Base-by-base conservation (phyloP, 2,888 invertebrate genomes). In the Chirona hameri region DNA sequence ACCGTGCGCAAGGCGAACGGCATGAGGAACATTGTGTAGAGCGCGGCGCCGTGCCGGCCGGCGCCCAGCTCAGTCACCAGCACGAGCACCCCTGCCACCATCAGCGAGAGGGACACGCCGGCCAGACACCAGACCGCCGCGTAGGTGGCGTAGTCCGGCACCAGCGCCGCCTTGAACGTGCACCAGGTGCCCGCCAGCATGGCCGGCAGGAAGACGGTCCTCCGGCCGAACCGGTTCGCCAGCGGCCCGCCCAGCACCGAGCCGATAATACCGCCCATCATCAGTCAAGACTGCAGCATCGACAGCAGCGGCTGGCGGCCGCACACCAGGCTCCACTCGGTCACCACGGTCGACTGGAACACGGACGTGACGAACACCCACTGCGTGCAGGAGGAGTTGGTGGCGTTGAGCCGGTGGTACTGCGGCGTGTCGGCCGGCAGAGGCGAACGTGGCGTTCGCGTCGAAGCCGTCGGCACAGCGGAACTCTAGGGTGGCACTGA, bases 1-100 rank as follows among this genome's bases (percentile, higher is more conserved):
- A 92, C 89, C 86, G 93, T 93, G 0, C 93, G 93, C 46, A 93
- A 86, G 86, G 92, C 92, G 86, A 92, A 93, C 0, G 93, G 93
- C 85, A 93, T 89, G 85, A 93, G 93, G 86, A 93, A 93, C 0
- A 92, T 86, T 24, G 93, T 91, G 7, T 92, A 91, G 69, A 91
- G 89, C 0, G 90, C 88, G 1, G 90, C 91, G 72, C 91, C 87
- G 90, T 90, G 91, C 90, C 88, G 9, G 89, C 91, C n/a, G 82
- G 91, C 92, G 83, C 91, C 89, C 48, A 92, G 88, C 88, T 92
- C 92, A 87, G 92, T 91, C 82, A 83, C 15, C 24, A 84, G 48
- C 12, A 84, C 83, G 52, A 83, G 83, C 81, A 81, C 84, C 81
- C 83, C 81, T 24, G 82, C 81, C 82, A 83, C 82, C 79, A 84